Base-by-base conservation (phyloP, 2,797 vertebrate genomes). In the Cyprinella venusta region DNA sequence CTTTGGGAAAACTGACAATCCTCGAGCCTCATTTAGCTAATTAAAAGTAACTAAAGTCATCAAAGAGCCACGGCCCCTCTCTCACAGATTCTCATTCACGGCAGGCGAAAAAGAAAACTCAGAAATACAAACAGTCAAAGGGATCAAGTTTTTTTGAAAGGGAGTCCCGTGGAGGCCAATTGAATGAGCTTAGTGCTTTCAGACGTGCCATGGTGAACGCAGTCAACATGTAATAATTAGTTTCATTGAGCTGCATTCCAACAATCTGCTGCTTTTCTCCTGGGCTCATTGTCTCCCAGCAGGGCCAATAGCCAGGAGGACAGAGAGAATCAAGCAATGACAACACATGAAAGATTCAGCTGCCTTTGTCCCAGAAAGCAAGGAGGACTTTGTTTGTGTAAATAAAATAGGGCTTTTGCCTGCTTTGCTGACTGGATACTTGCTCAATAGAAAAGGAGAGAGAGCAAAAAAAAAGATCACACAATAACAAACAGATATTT, bases 191-290 rank as follows among this genome's bases (percentile, higher is more conserved):
- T 97, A 97, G 96, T 97, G 97, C 98, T 96, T 97, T 97, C 96
- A 96, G 96, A 97, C 96, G 95, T 98, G 97, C 97, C 98, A 99
- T 99, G 98, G 98, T 98, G 97, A 99, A 97, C 96, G 97, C 97
- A 98, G 96, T 98, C 97, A 98, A 99, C 97, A 98, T 99, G 97
- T 99, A 98, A 99, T 99, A 99, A 99, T 99, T 99, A 98, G 97
- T 97, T 97, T 99, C 98, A 99, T 97, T 98, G 97, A 98, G 96
- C 97, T 95, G 96, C 98, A 98, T 98, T 99, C 98, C 97, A 97
- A 97, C 97, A 99, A 99, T 99, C 97, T 99, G 97, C 97, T 98
- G 96, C 97, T 95, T 98, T 99, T 99, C 98, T 98, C 96, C 96
- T 94, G 95, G 95, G 93, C 96, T 92, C 92, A 99, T 99, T 99